Base-by-base conservation (phyloP, 2,888 invertebrate genomes). In the Hypsopygia costalis region DNA sequence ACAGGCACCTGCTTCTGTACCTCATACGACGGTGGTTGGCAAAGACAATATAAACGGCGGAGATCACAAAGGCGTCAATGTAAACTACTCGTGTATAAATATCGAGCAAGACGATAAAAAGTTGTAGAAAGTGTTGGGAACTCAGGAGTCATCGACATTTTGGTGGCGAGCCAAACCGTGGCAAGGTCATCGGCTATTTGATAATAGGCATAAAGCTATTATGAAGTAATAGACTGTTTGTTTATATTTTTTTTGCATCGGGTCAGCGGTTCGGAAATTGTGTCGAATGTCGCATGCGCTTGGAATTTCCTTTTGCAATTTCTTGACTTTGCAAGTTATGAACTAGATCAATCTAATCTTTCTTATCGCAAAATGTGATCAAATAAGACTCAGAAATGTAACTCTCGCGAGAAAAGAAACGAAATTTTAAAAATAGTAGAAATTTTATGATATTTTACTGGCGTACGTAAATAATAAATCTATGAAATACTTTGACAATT, bases 111-210 rank as follows among this genome's bases (percentile, higher is more conserved):
- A 59, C 58, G 56, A 75, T 69, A 81, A 81, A 80, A 79, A 77
- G 68, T 58, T 56, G 62, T 81, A 81, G 83, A 83, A 85, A 85
- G 85, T 69, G 72, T 66, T 69, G 64, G 81, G 62, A 79, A 81
- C 71, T 66, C 70, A 64, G 81, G 62, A 79, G 81, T 86, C 82
- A 83, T 79, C 80, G 81, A 73, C 82, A 78, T 71, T 25, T 83
- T 77, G 81, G 74, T 77, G 66, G 55, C 67, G 73, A 70, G 80
- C 79, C 86, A 82, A 83, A 71, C 69, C 73, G 81, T 69, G 75
- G 71, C 86, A 87, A 87, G 87, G 86, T 86, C 85, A 69, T 65
- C 58, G 68, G 62, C 68, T 70, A 69, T 78, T 79, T 77, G 79
- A 81, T 82, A 83, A 82, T 77, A 77, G 73, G 60, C 64, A 68